phyloP scores from a whole-genome alignment of 2,797 vertebrate genomes.

The Manis javanica region DNA sequence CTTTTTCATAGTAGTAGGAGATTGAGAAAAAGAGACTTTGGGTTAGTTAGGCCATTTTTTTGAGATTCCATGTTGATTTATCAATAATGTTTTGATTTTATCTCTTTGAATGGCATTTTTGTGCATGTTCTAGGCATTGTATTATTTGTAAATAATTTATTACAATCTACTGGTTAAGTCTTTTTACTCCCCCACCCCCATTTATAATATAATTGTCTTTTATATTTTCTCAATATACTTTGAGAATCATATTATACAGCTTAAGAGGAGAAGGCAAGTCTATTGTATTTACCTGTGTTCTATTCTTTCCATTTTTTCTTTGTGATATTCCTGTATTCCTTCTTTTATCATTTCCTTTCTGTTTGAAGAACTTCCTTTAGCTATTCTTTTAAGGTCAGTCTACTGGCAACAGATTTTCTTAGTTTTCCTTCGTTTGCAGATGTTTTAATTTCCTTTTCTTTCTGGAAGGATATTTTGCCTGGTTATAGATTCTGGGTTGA shows the following conservation, averaged over 20 bases:
- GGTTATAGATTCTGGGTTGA: not conserved
- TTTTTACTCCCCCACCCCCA: not conserved
- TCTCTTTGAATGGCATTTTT: not conserved
- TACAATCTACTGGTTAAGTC: not conserved
- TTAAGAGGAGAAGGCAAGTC: not conserved
- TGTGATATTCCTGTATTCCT: not conserved
- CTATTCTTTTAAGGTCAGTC: not conserved
- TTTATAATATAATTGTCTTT: not conserved
- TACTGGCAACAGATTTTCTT: not conserved
- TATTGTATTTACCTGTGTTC: not conserved
- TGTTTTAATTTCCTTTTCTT: not conserved
- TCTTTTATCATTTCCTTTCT: not conserved
- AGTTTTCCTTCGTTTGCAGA: not conserved
- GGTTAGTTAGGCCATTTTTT: not conserved
- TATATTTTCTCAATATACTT: not conserved
- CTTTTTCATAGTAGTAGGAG: not conserved
- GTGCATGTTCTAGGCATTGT: not conserved
- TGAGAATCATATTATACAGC: not conserved
- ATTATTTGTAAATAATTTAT: not conserved
- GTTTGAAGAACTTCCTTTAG: not conserved
- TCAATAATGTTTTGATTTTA: not conserved
- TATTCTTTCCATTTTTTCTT: not conserved
- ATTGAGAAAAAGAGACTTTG: not conserved
- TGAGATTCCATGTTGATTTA: not conserved
- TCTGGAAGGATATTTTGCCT: not conserved